A percentile compares a stretch with the other conserved stretches of the same genome.
phyloP scores from a whole-genome alignment of 2,888 invertebrate species.

The Andrena trimmerana region DNA sequence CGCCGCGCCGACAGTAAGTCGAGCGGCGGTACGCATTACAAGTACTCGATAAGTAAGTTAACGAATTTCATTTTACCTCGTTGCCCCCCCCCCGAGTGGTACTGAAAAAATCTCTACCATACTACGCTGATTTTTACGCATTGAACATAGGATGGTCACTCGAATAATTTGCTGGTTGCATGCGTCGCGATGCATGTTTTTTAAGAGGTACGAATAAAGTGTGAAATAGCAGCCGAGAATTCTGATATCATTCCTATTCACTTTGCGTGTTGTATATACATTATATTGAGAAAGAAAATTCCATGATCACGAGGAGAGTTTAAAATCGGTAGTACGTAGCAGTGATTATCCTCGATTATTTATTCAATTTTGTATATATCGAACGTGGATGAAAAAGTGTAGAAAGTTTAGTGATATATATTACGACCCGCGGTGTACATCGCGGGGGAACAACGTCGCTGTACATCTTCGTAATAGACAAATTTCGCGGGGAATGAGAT shows the following conservation, averaged over 20 bases:
- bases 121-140: constrained; percentile 36
- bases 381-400: constrained; percentile 66
- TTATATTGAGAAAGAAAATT: constrained; percentile 66
- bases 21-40: constrained; percentile 14
- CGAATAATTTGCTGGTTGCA: constrained; percentile 36
- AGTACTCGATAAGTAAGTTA: constrained; percentile 47
- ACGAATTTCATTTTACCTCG: constrained; percentile 38
- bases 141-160: constrained; percentile 13
- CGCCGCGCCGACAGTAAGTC: constrained; percentile 13
- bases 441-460: constrained; percentile 52
- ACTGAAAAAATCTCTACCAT: constrained; percentile 37
- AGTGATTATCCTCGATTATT: constrained; percentile 77
- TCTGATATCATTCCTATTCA: constrained; percentile 68
- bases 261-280: constrained; percentile 71
- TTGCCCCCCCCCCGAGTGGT: constrained; percentile 21
- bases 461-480: constrained; percentile 65
- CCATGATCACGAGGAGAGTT: constrained; percentile 56
- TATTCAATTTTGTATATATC: constrained; percentile 83
- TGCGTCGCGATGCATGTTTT: constrained; percentile 44
- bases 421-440: constrained; percentile 57
- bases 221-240: constrained; percentile 56
- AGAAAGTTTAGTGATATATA: constrained; percentile 72
- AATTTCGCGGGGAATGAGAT: constrained; percentile 57
- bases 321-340: constrained; percentile 68
- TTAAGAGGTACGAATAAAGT: constrained; percentile 37